phyloP scores from a whole-genome alignment of 1,140 invertebrate genomes.

The Ceratina australensis region DNA sequence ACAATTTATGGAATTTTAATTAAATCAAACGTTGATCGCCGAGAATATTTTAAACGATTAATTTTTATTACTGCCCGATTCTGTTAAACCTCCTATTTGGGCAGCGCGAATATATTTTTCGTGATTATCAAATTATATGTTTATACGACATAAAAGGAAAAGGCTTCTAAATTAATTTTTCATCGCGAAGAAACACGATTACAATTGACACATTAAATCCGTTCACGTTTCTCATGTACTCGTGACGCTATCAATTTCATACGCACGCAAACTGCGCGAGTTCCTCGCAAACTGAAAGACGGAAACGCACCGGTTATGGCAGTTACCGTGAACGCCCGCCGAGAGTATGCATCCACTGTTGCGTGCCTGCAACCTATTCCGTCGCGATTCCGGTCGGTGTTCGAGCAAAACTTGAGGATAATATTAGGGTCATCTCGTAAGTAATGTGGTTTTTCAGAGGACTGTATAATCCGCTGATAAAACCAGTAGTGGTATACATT shows the following conservation, averaged over 20 bases:
- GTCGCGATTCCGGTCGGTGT: slow-evolving; percentile 6
- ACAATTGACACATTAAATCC: no score
- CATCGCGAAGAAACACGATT: no score
- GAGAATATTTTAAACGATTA: slow-evolving; percentile 13
- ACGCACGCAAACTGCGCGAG: no score
- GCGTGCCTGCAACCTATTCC: slow-evolving; percentile 12
- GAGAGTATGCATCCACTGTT: background rate
- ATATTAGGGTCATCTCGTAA: slow-evolving; percentile 19
- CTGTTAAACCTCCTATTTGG: slow-evolving; percentile 14
- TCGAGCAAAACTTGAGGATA: slow-evolving; percentile 12
- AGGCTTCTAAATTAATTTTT: no score
- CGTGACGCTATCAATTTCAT: background rate
- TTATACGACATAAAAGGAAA: background rate
- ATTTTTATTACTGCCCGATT: slow-evolving; percentile 8
- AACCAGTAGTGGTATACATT: background rate
- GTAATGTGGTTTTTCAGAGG: background rate
- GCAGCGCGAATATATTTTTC: background rate
- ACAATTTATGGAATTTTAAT: slow-evolving; percentile 39
- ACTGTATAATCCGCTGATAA: slow-evolving; percentile 6
- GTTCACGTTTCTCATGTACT: background rate
- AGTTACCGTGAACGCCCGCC: background rate
- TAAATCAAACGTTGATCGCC: slow-evolving; percentile 19
- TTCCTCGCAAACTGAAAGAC: background rate
- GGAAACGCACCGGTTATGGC: background rate
- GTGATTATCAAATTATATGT: background rate